A percentile compares a stretch with the other conserved stretches of the same genome.
Evolutionary conservation across 2,888 invertebrate species (phyloP).

Genomic region (Crematogaster levior): DNA sequence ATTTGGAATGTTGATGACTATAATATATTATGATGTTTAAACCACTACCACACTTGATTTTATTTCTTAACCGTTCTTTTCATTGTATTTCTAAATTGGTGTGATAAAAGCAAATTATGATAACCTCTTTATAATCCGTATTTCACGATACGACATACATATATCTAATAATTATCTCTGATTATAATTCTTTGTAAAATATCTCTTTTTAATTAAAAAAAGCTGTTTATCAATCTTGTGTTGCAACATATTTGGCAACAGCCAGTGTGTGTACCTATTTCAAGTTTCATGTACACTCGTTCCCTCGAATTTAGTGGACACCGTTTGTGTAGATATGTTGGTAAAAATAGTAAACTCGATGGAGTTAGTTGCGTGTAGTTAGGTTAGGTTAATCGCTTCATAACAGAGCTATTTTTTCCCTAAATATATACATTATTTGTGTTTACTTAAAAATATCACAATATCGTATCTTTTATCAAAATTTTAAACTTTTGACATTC

Average conservation of each 20-base stretch:
- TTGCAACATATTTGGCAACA: constrained; percentile 48
- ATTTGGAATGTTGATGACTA: constrained; percentile 16
- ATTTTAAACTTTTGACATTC: not conserved
- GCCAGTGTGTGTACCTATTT: constrained; percentile 54
- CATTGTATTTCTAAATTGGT: not conserved
- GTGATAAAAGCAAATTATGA: not conserved
- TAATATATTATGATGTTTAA: not conserved
- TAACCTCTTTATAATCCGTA: not conserved
- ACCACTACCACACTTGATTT: not conserved
- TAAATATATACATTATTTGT: not conserved
- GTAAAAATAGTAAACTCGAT: constrained; percentile 43
- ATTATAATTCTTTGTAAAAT: not conserved
- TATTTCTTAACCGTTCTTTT: not conserved
- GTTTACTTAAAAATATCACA: not conserved
- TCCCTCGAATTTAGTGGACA: constrained; percentile 14
- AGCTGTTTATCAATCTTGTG: not conserved
- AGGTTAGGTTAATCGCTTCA: not conserved
- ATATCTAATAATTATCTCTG: not conserved
- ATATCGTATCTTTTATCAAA: not conserved
- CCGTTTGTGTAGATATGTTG: not conserved
- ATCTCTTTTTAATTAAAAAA: not conserved
- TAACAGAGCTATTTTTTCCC: not conserved
- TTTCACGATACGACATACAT: not conserved
- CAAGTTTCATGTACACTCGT: constrained; percentile 38
- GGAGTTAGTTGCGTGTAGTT: not conserved